Evolutionary conservation across 2,113 vertebrate genomes (phyloP).

Genomic region (Halcyon malimbica): DNA sequence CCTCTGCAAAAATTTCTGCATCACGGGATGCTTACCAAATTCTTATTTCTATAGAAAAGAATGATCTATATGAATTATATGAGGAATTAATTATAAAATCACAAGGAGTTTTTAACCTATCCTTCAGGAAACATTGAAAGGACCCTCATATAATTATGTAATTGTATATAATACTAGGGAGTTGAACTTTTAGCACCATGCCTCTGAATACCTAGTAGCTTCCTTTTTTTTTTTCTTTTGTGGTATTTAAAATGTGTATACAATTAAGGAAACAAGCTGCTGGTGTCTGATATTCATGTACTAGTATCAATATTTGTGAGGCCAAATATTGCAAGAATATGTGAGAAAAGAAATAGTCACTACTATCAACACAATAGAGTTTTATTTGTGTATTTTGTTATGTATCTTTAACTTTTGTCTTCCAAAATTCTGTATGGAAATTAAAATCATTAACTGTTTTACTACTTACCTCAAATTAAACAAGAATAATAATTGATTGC

Average conservation of each 20-base stretch:
- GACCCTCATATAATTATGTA: not conserved
- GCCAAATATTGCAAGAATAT: not conserved
- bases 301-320: not conserved
- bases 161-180: not conserved
- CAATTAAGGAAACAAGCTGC: not conserved
- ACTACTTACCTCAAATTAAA: not conserved
- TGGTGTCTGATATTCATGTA: not conserved
- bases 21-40: not conserved
- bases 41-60: not conserved
- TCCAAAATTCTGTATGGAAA: not conserved
- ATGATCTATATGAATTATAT: not conserved
- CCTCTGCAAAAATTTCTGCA: not conserved
- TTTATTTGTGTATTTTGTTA: not conserved
- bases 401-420: not conserved
- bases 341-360: not conserved
- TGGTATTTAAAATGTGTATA: not conserved
- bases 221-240: not conserved
- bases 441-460: not conserved
- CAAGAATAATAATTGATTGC: not conserved
- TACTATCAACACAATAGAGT: not conserved
- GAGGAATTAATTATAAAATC: not conserved
- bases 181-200: not conserved
- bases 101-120: not conserved
- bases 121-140: not conserved
- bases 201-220: not conserved